These are phyloP conservation scores for Chinchilla lanigera DNA, from an alignment of 2,113 vertebrate species.

Conservation along the genomic window DNA sequence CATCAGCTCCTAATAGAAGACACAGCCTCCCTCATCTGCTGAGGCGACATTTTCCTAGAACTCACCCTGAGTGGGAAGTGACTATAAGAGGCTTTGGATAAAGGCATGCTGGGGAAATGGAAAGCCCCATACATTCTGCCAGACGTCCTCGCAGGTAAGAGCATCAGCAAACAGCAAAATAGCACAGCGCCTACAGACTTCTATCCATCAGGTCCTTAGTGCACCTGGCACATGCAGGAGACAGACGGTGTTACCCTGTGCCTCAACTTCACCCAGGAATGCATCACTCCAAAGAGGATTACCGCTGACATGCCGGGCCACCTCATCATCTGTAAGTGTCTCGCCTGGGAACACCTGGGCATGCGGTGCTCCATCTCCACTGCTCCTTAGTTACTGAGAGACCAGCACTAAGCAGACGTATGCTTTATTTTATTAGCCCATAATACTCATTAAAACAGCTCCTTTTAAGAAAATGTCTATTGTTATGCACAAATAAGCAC, in stretches of 20 bases:
- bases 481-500: slow-evolving; percentile 53
- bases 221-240: neutral
- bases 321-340: accelerated
- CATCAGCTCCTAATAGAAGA: neutral
- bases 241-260: accelerated
- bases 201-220: neutral
- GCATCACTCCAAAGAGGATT: accelerated
- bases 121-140: neutral
- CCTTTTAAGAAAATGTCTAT: slow-evolving; percentile 63
- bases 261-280: neutral
- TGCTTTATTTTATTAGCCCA: slow-evolving; percentile 50
- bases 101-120: neutral
- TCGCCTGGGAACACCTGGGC: accelerated
- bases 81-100: neutral
- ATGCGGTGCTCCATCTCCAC: neutral
- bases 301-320: accelerated
- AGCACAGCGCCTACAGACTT: neutral
- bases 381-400: slow-evolving; percentile 38
- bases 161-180: neutral
- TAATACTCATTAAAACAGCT: slow-evolving; percentile 23
- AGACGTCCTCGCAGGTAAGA: accelerated
- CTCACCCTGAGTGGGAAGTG: neutral
- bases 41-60: neutral
- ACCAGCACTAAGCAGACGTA: neutral
- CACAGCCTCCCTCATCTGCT: neutral